Evolutionary conservation across 2,113 vertebrate species (phyloP), one percentile per base, ranked within the genome.

Genomic region (Steatornis caripensis): DNA sequence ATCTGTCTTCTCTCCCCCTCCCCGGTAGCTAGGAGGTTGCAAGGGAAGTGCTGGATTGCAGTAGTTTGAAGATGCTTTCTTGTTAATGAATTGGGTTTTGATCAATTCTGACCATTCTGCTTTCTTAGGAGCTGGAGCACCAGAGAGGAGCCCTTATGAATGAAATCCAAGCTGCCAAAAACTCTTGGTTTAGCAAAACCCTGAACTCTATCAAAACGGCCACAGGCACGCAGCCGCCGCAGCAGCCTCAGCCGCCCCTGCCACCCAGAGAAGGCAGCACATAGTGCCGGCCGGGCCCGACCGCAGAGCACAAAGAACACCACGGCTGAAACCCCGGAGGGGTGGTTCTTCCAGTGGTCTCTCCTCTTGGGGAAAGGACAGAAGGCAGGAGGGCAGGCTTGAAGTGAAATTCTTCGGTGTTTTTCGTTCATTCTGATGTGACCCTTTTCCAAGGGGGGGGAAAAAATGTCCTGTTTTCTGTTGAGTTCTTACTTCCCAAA

Each of bases 101-200:
- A 95, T 93, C 54, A 74, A 5, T 86, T 94, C 55, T 94, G 71
- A 94, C 89, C 87, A 13, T 94, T 97, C 82, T 97, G 88, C 95
- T 97, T 96, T 61, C 93, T 77, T 96, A 99, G 99, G 99, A 99
- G 97, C 98, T 99, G 86, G 99, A 99, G 96, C 99, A 99, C 96
- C 99, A 99, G 98, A 98, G 99, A 90, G 99, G 99, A 96, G 98
- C 99, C 58, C 98, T 99, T 94, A 99, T 99, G 99, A 99, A 98
- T 43, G 99, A 99, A 98, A 99, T 99, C 97, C 99, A 99, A 97
- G 99, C 99, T 84, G 99, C 99, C 98, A 99, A 99, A 98, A 99
- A 99, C 98, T 99, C 99, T 87, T 99, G 99, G 99, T 99, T 99
- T 98, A 99, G 99, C 98, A 99, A 99, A 98, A 99, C 99, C 37